These are phyloP conservation scores for Proisotoma minuta DNA, from an alignment of 2,888 invertebrate species.

Conservation along the genomic window DNA sequence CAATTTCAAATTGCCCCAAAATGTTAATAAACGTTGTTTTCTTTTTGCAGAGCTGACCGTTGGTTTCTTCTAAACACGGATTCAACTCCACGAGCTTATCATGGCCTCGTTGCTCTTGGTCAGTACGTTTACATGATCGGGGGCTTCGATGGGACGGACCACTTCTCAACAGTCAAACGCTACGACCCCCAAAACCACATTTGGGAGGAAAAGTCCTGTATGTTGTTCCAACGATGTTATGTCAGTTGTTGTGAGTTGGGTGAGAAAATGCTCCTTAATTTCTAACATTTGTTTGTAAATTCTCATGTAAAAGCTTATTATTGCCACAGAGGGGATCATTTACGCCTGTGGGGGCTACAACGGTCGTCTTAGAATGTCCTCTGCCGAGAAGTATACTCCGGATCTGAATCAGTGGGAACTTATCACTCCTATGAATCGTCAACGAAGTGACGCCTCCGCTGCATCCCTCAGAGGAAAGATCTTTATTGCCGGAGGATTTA, in stretches of 20 bases:
- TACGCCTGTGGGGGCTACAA: slow-evolving; percentile 15
- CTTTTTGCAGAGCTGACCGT: slow-evolving; percentile 53
- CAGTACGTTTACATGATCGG: slow-evolving; percentile 85
- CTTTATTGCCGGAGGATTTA: slow-evolving; percentile 72
- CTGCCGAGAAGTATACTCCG: slow-evolving; percentile 78
- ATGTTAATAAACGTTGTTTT: too few species aligned
- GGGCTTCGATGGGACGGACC: slow-evolving; percentile 83
- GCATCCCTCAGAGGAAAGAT: slow-evolving; percentile 53
- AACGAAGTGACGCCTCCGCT: slow-evolving; percentile 37
- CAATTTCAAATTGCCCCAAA: too few species aligned
- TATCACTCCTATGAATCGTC: slow-evolving; percentile 74
- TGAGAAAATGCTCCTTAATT: too few species aligned
- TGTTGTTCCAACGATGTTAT: slow-evolving; percentile 53
- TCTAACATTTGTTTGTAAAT: too few species aligned
- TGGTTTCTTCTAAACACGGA: too few species aligned
- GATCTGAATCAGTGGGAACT: slow-evolving; percentile 76
- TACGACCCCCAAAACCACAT: slow-evolving; percentile 76
- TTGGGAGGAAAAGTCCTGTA: slow-evolving; percentile 61
- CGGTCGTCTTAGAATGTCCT: slow-evolving; percentile 75
- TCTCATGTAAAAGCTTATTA: too few species aligned
- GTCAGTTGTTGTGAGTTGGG: slow-evolving; percentile 69
- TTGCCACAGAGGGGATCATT: slow-evolving; percentile 3
- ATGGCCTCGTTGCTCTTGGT: slow-evolving; percentile 81
- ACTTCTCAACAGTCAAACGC: slow-evolving; percentile 78
- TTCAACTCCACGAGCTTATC: slow-evolving; percentile 74